Evolutionary conservation across 2,888 invertebrate species (phyloP).

Genomic region (Cerastis leucographa): DNA sequence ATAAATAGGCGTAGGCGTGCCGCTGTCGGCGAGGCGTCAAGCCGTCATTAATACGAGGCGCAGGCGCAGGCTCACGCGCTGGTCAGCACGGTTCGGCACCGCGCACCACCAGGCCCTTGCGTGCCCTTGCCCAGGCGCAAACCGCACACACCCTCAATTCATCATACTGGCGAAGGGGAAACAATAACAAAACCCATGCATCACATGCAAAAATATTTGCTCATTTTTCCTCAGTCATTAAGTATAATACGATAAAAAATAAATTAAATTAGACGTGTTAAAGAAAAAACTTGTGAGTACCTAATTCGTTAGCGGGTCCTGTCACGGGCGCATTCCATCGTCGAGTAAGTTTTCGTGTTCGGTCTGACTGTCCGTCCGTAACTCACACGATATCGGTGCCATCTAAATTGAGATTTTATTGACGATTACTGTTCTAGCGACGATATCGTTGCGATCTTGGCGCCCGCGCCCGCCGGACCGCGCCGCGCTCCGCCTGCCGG

Average conservation of each 20-base stretch:
- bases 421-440: slow-evolving; percentile 90
- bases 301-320: slow-evolving; percentile 90
- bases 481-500: slow-evolving; percentile 45
- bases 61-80: slow-evolving; percentile 31
- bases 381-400: slow-evolving; percentile 89
- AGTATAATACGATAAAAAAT: slow-evolving; percentile 70
- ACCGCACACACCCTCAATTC: background rate
- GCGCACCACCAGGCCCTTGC: background rate
- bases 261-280: slow-evolving; percentile 71
- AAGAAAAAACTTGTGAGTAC: slow-evolving; percentile 81
- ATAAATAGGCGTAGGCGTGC: slow-evolving; percentile 85
- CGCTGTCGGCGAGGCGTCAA: slow-evolving; percentile 82
- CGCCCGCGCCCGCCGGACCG: slow-evolving; percentile 81
- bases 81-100: slow-evolving; percentile 27
- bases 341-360: slow-evolving; percentile 90
- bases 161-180: slow-evolving; percentile 3
- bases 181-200: slow-evolving; percentile 23
- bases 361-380: slow-evolving; percentile 86
- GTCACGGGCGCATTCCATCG: slow-evolving; percentile 87
- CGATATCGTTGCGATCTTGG: slow-evolving; percentile 90
- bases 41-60: slow-evolving; percentile 72
- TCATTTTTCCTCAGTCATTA: slow-evolving; percentile 50
- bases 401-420: slow-evolving; percentile 91
- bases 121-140: background rate
- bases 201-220: slow-evolving; percentile 43